Evolutionary conservation across 2,888 invertebrate genomes (phyloP), one percentile per base, ranked within the genome.

Genomic region (Chloroclysta siterata): DNA sequence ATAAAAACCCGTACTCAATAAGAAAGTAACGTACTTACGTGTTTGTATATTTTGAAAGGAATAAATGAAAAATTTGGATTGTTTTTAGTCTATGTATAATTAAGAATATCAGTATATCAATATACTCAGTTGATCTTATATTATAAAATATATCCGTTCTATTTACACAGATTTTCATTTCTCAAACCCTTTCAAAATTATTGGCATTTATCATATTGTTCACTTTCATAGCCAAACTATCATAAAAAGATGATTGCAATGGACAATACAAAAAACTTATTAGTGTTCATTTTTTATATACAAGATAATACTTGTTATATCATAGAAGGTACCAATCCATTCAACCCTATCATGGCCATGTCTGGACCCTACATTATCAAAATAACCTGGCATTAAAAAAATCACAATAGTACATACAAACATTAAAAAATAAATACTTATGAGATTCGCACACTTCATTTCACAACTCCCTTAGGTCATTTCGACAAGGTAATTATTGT

Each of bases 141-240:
- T 52, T 58, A 55, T 44, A 63, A 53, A 54, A 57, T 61, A 65
- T 65, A 61, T 61, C 41, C 15, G 50, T 58, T 65, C 44, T 65
- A 61, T 65, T 61, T 65, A 65, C 61, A 65, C 28, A 42, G 47
- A 28, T 59, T 55, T 60, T 62, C 8, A 53, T 53, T 60, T 46
- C 13, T 33, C 7, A 15, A 44, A 44, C 8, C 59, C 41, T 55
- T 48, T 3, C 14, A 17, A 55, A 61, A 39, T 44, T 29, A 58
- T 53, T 62, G 57, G 52, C 39, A 28, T 46, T 47, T 42, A 41
- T 41, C 41, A 29, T 52, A 56, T 22, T 41, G 41, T 28, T 15
- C 22, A 10, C 8, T 11, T 13, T 11, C 46, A 14, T 46, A 17
- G 42, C 14, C 36, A 39, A 33, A 39, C 36, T 39, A 11, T 39